phyloP scores from a whole-genome alignment of 2,113 vertebrate genomes.

The Silurus meridionalis region DNA sequence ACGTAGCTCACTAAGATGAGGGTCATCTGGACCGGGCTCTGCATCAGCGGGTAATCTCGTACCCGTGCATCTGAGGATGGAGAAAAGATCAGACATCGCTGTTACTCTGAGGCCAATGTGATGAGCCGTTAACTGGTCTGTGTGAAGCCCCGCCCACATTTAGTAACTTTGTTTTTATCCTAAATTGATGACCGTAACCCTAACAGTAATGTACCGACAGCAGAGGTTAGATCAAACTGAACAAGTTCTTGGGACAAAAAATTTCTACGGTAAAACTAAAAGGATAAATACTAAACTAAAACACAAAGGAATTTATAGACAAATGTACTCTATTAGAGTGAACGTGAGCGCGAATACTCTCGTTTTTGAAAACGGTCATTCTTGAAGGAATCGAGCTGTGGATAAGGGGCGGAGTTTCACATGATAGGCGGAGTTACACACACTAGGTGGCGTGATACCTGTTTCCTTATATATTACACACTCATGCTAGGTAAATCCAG shows the following conservation, averaged over 20 bases:
- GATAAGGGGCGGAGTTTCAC: not conserved
- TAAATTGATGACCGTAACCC: not conserved
- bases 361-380: too few relatives aligned
- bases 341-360: not conserved
- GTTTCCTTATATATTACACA: not conserved
- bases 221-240: too few relatives aligned
- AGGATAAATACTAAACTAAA: not conserved
- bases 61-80: conserved; percentile 80
- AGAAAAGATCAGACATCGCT: not conserved
- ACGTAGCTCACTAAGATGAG: conserved; percentile 83
- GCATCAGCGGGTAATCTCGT: conserved; percentile 86
- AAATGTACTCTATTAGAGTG: not conserved
- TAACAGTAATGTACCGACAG: too few relatives aligned
- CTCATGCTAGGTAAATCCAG: not conserved
- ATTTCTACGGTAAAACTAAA: not conserved
- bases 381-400: not conserved
- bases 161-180: not conserved
- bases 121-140: not conserved
- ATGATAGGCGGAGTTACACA: not conserved
- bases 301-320: too few relatives aligned
- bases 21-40: conserved; percentile 81
- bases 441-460: not conserved
- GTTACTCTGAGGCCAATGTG: not conserved
- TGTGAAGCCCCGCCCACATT: not conserved
- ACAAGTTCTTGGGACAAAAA: too few relatives aligned